Evolutionary conservation across 2,113 vertebrate species (phyloP).

Genomic region (Chrysemys picta): DNA sequence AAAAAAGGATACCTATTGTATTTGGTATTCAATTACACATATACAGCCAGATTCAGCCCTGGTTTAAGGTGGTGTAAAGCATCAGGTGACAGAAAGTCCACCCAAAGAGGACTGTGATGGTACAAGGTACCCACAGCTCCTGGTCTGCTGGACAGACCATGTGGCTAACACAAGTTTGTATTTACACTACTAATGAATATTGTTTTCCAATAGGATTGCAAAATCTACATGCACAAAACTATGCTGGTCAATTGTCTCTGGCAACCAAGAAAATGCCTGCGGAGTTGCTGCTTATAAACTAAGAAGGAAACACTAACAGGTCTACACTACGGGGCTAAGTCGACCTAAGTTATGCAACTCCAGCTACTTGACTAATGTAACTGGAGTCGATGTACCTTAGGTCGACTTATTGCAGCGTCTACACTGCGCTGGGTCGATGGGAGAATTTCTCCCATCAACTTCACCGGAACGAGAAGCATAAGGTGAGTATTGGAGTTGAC

Average conservation of each 20-base stretch:
- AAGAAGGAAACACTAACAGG: background rate
- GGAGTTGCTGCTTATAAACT: background rate
- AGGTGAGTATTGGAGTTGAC: too few species aligned
- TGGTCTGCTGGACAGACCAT: background rate
- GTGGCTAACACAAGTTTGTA: background rate
- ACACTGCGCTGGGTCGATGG: too few species aligned
- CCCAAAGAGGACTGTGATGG: background rate
- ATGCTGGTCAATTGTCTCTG: background rate
- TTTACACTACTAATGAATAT: background rate
- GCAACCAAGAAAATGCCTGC: fast-evolving
- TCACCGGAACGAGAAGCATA: too few species aligned
- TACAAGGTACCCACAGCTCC: background rate
- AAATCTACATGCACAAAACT: background rate
- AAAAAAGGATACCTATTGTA: background rate
- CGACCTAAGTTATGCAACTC: too few species aligned
- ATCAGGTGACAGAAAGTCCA: constrained; percentile 16
- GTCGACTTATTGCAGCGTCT: too few species aligned
- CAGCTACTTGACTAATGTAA: too few species aligned
- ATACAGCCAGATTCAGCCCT: background rate
- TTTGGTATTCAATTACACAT: constrained; percentile 10
- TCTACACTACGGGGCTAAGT: too few species aligned
- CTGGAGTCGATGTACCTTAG: too few species aligned
- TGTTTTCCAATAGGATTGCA: background rate
- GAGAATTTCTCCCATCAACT: too few species aligned
- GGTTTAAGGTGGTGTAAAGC: background rate